Conservation (phyloP, 53 echinoderm and acorn worm species). For the Zoroaster sp. region DNA sequence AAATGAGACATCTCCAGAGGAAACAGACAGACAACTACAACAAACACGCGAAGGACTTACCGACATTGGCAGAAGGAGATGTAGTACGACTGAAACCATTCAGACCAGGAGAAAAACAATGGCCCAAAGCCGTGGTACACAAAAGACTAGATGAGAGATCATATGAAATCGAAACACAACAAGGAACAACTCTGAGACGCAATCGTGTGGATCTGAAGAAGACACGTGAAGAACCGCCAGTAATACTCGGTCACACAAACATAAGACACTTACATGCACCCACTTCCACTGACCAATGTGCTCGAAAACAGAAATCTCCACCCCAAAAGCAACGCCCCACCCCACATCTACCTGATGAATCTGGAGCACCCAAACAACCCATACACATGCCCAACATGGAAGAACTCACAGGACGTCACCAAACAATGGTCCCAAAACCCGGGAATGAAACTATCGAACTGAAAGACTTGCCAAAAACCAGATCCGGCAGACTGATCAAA, state of each 20-base stretch:
- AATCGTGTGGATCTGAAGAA: conserved; percentile 64
- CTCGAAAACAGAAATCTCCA: too few relatives aligned
- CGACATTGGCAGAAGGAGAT: conserved; percentile 41
- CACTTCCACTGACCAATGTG: too few relatives aligned
- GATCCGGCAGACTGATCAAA: too few relatives aligned
- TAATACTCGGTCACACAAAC: neutral
- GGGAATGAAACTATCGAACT: too few relatives aligned
- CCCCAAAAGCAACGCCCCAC: too few relatives aligned
- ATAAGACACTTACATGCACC: neutral
- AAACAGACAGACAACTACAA: conserved; percentile 55
- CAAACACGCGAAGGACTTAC: conserved; percentile 22
- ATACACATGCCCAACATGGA: too few relatives aligned
- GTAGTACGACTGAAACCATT: conserved; percentile 51
- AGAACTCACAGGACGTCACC: too few relatives aligned
- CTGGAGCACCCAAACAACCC: too few relatives aligned
- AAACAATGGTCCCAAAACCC: too few relatives aligned
- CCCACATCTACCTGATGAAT: too few relatives aligned
- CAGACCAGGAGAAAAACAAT: conserved; percentile 6
- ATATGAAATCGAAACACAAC: conserved; percentile 45
- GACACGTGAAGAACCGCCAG: conserved; percentile 4
- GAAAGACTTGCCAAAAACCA: too few relatives aligned
- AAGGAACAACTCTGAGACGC: conserved; percentile 43
- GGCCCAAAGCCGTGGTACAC: conserved; percentile 47
- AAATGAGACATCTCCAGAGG: conserved; percentile 22
- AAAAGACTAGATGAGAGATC: conserved; percentile 43